These are phyloP conservation scores for Orthonevra nobilis DNA, from an alignment of 2,888 invertebrate genomes.

Conservation along the genomic window DNA sequence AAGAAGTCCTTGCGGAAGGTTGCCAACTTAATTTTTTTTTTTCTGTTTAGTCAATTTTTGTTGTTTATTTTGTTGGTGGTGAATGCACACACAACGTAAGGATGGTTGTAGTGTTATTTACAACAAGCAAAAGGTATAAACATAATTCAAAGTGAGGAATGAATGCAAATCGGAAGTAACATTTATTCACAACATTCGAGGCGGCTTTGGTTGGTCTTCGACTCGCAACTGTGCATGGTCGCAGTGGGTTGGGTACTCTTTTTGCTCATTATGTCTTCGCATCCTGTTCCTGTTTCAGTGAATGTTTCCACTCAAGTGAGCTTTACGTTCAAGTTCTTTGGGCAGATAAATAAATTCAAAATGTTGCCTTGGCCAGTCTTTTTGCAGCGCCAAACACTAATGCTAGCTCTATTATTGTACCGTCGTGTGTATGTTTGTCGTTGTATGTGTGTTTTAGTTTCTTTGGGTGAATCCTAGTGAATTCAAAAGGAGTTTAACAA, in stretches of 20 bases:
- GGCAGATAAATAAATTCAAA: slow-evolving; percentile 67
- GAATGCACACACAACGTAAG: too few species aligned
- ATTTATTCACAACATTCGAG: slow-evolving; percentile 70
- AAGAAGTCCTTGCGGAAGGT: slow-evolving; percentile 69
- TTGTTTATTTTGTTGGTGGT: slow-evolving; percentile 14
- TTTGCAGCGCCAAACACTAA: slow-evolving; percentile 16
- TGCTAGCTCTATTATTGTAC: too few species aligned
- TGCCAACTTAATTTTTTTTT: slow-evolving; percentile 68
- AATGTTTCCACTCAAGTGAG: slow-evolving; percentile 70
- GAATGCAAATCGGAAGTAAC: slow-evolving; percentile 71
- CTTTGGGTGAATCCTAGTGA: too few species aligned
- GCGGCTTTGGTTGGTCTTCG: slow-evolving; percentile 31
- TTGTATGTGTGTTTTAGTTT: too few species aligned
- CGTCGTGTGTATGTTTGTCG: too few species aligned
- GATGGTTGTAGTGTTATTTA: slow-evolving; percentile 60
- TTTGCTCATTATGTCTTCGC: slow-evolving; percentile 70
- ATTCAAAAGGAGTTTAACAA: too few species aligned
- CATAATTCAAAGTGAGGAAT: slow-evolving; percentile 69
- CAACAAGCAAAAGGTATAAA: slow-evolving; percentile 67
- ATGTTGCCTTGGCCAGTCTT: slow-evolving; percentile 13
- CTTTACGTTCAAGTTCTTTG: slow-evolving; percentile 32
- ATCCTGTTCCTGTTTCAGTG: slow-evolving; percentile 65
- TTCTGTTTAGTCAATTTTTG: slow-evolving; percentile 19
- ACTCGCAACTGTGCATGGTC: background rate
- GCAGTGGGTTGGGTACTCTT: slow-evolving; percentile 42